Percentiles rank a stretch among this genome's conserved stretches.
phyloP scores from a whole-genome alignment of 2,888 invertebrate species.

The Pemphredon lugubris region DNA sequence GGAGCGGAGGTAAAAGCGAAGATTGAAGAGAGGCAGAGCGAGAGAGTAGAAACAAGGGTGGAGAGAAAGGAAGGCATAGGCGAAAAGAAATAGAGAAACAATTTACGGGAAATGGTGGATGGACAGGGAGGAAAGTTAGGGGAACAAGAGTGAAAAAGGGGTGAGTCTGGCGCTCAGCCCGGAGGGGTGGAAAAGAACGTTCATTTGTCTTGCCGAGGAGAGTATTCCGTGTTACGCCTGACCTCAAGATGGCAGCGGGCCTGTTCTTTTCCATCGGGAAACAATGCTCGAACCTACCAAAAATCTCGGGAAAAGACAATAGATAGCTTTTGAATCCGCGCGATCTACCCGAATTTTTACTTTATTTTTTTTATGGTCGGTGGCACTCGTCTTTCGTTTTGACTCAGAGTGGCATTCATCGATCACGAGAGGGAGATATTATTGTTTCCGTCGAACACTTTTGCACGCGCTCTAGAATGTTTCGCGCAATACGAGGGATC shows the following conservation, averaged over 20 bases:
- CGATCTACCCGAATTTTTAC: background rate
- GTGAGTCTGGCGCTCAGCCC: slow-evolving; percentile 29
- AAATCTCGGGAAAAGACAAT: no score
- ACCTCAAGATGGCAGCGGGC: no score
- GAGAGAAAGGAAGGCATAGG: background rate
- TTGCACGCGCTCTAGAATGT: no score
- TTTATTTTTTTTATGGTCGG: background rate
- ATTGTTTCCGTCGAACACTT: no score
- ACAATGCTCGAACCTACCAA: no score
- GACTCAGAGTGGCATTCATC: background rate
- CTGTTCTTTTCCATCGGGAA: no score
- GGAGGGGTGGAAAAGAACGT: slow-evolving; percentile 24
- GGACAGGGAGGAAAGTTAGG: no score
- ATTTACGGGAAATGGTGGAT: background rate
- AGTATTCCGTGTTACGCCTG: no score
- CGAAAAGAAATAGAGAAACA: background rate
- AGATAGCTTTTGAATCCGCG: no score
- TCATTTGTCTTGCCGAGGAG: no score
- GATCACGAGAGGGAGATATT: no score
- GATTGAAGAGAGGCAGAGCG: background rate
- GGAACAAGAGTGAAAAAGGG: slow-evolving; percentile 2
- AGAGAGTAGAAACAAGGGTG: slow-evolving; percentile 1
- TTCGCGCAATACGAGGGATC: no score
- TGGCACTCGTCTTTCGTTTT: background rate
- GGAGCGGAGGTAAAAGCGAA: background rate